Percentiles rank a stretch among this genome's conserved stretches.
phyloP scores from a whole-genome alignment of 1,140 invertebrate genomes.

The Triops longicaudatus region DNA sequence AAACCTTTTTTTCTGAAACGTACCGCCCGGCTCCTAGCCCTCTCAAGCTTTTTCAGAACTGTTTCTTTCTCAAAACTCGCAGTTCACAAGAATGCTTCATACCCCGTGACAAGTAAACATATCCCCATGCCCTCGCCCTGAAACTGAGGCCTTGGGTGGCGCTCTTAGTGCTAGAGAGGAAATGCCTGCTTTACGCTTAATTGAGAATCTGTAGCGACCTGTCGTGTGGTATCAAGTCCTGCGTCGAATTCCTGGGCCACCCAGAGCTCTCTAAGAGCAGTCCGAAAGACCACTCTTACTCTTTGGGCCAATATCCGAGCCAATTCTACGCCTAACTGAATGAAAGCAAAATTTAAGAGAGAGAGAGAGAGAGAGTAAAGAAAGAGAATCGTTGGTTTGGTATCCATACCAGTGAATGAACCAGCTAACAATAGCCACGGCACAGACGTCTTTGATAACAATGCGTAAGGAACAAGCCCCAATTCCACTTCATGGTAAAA shows the following conservation, averaged over 20 bases:
- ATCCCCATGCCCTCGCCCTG: background rate
- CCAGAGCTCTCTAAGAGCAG: background rate
- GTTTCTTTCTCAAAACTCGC: background rate
- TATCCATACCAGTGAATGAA: background rate
- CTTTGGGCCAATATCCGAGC: background rate
- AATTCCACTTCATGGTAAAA: background rate
- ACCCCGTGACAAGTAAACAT: background rate
- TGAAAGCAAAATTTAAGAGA: background rate
- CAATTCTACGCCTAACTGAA: background rate
- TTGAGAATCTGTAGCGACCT: constrained; percentile 6
- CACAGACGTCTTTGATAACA: background rate
- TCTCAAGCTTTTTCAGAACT: background rate
- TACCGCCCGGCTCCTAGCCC: background rate
- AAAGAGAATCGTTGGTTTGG: background rate
- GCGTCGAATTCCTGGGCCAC: background rate
- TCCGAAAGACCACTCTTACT: background rate
- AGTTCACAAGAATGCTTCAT: background rate
- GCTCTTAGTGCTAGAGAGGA: background rate
- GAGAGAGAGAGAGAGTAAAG: no score
- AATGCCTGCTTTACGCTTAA: constrained; percentile 11
- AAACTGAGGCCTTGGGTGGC: background rate
- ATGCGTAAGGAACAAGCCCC: constrained; percentile 2
- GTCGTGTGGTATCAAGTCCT: background rate
- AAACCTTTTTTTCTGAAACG: background rate
- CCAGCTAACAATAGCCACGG: background rate